Evolutionary conservation across 1,140 invertebrate species (phyloP).

Genomic region (Habropoda laboriosa): DNA sequence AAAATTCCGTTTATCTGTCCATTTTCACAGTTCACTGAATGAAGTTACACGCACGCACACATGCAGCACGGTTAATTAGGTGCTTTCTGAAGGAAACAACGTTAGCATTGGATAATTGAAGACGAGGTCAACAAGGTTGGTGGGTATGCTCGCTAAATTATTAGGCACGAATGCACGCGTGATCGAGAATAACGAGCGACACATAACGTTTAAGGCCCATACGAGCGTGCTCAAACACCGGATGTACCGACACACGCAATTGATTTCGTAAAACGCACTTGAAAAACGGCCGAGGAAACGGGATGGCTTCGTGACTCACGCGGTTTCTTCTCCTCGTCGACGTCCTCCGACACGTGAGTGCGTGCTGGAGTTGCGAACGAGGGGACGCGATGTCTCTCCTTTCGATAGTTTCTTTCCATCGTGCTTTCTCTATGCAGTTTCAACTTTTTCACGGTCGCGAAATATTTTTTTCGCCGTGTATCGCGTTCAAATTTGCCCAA

Average conservation of each 20-base stretch:
- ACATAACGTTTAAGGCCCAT: slow-evolving; percentile 42
- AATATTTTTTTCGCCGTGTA: too few relatives aligned
- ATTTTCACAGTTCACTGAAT: too few relatives aligned
- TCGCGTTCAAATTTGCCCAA: too few relatives aligned
- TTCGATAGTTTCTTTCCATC: neutral
- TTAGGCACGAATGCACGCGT: neutral
- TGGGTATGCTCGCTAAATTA: neutral
- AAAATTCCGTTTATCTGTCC: too few relatives aligned
- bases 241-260: slow-evolving; percentile 64
- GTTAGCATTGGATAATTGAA: neutral
- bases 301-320: slow-evolving; percentile 57
- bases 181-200: slow-evolving; percentile 35
- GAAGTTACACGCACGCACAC: neutral
- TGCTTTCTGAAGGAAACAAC: neutral
- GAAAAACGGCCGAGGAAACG: slow-evolving; percentile 45
- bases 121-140: neutral
- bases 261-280: slow-evolving; percentile 64
- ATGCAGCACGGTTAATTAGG: neutral
- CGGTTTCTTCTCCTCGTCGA: neutral
- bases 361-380: slow-evolving; percentile 3
- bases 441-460: too few relatives aligned
- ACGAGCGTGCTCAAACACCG: slow-evolving; percentile 35
- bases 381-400: neutral
- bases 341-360: neutral
- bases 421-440: too few relatives aligned